Conservation (phyloP, 2,113 vertebrate genomes). For the Laticauda laticaudata region DNA sequence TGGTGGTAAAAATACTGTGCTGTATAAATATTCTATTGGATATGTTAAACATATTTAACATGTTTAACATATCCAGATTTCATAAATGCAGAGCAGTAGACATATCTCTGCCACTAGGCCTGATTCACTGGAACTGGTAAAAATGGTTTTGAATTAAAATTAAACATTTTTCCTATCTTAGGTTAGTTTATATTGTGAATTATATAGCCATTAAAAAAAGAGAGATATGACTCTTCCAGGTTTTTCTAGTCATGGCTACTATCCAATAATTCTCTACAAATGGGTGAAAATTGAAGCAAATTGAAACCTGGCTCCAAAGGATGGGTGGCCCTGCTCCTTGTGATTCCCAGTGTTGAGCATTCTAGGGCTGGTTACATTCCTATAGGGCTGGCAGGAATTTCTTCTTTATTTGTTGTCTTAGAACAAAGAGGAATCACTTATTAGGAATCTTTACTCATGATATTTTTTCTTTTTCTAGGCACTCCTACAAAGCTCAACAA, state of each 20-base stretch:
- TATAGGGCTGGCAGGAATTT: not conserved
- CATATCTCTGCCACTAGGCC: not conserved
- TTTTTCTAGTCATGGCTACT: fast-evolving
- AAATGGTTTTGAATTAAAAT: conserved; percentile 1
- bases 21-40: not conserved
- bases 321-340: not conserved
- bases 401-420: not conserved
- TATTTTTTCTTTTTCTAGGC: conserved; percentile 68
- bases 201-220: not conserved
- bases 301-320: not conserved
- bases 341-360: not conserved
- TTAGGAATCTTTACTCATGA: not conserved
- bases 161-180: not conserved
- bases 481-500: conserved; percentile 94
- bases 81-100: not conserved
- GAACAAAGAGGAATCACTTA: fast-evolving
- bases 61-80: not conserved
- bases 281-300: not conserved
- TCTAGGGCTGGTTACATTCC: not conserved
- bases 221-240: not conserved
- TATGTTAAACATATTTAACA: not conserved
- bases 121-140: not conserved
- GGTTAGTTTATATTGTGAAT: not conserved
- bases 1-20: too few species aligned
- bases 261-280: not conserved